Percentiles rank a stretch among this genome's conserved stretches.
Conservation (phyloP, 1,140 invertebrate genomes). For the Pissodes strobi region DNA sequence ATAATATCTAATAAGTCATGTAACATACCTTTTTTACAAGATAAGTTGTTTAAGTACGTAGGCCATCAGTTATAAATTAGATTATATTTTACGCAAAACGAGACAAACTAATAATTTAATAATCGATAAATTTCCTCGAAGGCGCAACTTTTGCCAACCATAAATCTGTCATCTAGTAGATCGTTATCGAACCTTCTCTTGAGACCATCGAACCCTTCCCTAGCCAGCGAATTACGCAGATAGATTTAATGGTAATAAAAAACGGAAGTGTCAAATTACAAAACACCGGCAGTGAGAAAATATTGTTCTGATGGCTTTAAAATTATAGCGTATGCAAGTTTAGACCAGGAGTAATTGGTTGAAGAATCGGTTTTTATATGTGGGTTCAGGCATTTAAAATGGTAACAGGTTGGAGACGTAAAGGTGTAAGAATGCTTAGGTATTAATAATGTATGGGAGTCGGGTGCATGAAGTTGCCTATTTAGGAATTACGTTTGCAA, state of each 20-base stretch:
- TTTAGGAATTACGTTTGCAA: constrained; percentile 22
- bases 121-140: constrained; percentile 12
- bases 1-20: too few relatives aligned
- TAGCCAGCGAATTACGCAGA: constrained; percentile 3
- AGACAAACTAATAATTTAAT: constrained; percentile 4
- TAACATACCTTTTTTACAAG: too few relatives aligned
- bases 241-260: constrained; percentile 52
- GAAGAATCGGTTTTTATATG: constrained; percentile 20
- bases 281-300: constrained; percentile 52
- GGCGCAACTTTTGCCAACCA: not conserved
- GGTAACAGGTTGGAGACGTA: constrained; percentile 32
- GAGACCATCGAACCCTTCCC: constrained; percentile 11
- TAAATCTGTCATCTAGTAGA: constrained; percentile 23
- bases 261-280: constrained; percentile 55
- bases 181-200: constrained; percentile 14
- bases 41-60: too few relatives aligned
- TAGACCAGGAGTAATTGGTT: constrained; percentile 32
- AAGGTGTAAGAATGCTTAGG: constrained; percentile 28
- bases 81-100: not conserved
- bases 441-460: constrained; percentile 28
- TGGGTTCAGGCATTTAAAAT: constrained; percentile 32
- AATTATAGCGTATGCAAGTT: constrained; percentile 45
- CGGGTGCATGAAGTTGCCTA: not conserved
- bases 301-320: constrained; percentile 54
- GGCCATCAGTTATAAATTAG: too few relatives aligned